phyloP scores from a whole-genome alignment of 2,888 invertebrate species.

The Rhagium mordax region DNA sequence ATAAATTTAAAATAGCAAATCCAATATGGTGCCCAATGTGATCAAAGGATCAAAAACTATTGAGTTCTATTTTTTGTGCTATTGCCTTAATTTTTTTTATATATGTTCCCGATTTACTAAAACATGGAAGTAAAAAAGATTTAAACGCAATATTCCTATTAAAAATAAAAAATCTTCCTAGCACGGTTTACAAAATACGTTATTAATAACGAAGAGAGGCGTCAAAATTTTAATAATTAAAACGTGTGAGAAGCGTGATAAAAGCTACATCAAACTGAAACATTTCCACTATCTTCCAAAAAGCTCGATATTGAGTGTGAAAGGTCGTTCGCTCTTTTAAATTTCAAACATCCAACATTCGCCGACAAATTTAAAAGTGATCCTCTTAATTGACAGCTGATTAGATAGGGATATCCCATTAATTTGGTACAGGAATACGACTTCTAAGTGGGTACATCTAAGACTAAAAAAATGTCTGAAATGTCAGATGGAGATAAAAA shows the following conservation, averaged over 20 bases:
- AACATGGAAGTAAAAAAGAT: background rate
- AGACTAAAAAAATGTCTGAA: constrained; percentile 56
- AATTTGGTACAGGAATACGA: constrained; percentile 58
- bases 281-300: background rate
- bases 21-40: too few species aligned
- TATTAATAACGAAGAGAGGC: background rate
- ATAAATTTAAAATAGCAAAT: too few species aligned
- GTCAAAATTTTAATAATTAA: background rate
- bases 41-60: too few species aligned
- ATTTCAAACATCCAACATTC: constrained; percentile 11
- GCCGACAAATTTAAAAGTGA: constrained; percentile 60
- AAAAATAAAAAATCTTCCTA: too few species aligned
- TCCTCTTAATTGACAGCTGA: constrained; percentile 68
- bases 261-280: background rate
- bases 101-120: too few species aligned
- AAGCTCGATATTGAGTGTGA: constrained; percentile 28
- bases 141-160: too few species aligned
- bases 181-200: too few species aligned
- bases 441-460: constrained; percentile 39
- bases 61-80: too few species aligned
- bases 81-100: too few species aligned
- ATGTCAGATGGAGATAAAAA: constrained; percentile 62
- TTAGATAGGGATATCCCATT: constrained; percentile 65
- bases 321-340: constrained; percentile 28
- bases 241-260: background rate